phyloP scores from a whole-genome alignment of 2,113 vertebrate species.

The Mirounga angustirostris region DNA sequence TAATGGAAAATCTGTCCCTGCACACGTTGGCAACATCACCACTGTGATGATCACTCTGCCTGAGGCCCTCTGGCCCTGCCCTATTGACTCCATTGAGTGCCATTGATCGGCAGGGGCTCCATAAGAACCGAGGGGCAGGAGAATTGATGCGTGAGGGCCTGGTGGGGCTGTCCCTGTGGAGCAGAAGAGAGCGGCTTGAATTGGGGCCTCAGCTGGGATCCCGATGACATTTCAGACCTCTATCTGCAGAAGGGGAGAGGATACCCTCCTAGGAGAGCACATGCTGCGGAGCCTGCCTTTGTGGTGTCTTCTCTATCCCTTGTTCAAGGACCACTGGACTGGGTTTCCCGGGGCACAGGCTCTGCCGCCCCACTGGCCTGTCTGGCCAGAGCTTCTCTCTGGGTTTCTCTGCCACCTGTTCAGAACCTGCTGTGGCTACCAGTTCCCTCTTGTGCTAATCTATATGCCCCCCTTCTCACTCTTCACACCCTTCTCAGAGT shows the following conservation, averaged over 20 bases:
- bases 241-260: background rate
- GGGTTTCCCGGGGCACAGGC: background rate
- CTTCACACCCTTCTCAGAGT: background rate
- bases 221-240: background rate
- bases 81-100: conserved; percentile 65
- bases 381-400: background rate
- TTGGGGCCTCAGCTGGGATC: background rate
- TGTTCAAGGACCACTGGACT: background rate
- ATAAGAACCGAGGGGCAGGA: background rate
- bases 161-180: background rate
- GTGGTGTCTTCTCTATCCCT: background rate
- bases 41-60: conserved; percentile 59
- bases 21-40: conserved; percentile 44
- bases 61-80: conserved; percentile 56
- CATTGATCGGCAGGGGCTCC: conserved; percentile 44
- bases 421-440: background rate
- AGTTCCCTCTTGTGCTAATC: background rate
- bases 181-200: background rate
- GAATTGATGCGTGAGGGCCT: conserved; percentile 66
- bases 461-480: no score
- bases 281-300: background rate
- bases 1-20: conserved; percentile 71
- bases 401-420: background rate
- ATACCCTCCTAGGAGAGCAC: background rate
- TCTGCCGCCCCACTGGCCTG: background rate